A percentile compares a stretch with the other conserved stretches of the same genome.
Evolutionary conservation across 2,888 invertebrate species (phyloP).

Genomic region (Drosophila leonis): DNA sequence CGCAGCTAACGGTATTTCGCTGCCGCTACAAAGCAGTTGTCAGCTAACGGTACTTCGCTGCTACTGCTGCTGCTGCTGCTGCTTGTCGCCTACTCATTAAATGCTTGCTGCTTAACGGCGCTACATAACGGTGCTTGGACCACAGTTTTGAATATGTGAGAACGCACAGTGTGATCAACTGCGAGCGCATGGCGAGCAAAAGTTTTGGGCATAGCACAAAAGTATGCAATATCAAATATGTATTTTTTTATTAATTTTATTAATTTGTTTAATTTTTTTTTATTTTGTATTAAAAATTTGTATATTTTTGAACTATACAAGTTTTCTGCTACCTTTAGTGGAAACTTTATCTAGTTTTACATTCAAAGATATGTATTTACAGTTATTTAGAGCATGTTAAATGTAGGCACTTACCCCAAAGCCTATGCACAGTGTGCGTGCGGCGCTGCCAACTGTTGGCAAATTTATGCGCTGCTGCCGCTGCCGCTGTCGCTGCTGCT

Average conservation of each 20-base stretch:
- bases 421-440: constrained; percentile 35
- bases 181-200: background rate
- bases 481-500: background rate
- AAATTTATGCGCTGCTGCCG: constrained; percentile 62
- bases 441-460: constrained; percentile 59
- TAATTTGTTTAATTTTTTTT: no score
- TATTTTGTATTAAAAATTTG: no score
- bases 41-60: background rate
- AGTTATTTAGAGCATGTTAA: constrained; percentile 15
- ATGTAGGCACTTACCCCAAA: constrained; percentile 33
- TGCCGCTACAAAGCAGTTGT: background rate
- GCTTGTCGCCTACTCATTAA: constrained; percentile 3
- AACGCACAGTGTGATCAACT: constrained; percentile 35
- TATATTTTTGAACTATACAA: no score
- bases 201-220: background rate
- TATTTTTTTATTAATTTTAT: no score
- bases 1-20: constrained; percentile 1
- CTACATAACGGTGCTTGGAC: constrained; percentile 18
- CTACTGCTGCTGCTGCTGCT: constrained; percentile 1
- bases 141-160: constrained; percentile 17
- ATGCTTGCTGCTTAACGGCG: constrained; percentile 11
- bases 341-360: no score
- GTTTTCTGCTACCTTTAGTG: no score
- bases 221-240: constrained; percentile 24
- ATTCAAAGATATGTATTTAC: background rate